phyloP scores from a whole-genome alignment of 2,113 vertebrate species.

The Anser cygnoides region DNA sequence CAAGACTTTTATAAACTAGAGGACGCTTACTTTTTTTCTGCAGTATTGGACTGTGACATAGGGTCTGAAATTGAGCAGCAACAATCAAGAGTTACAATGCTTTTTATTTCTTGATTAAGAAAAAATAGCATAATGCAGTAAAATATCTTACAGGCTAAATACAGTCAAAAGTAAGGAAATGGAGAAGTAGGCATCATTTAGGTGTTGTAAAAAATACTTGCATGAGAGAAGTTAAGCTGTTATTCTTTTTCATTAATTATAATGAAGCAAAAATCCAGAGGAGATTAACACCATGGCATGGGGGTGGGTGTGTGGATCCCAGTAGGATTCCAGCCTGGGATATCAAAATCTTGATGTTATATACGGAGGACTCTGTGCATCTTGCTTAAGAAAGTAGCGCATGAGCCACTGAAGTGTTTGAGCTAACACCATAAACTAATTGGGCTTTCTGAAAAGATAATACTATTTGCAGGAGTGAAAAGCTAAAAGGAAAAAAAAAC shows the following conservation, averaged over 20 bases:
- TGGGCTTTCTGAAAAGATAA: not conserved
- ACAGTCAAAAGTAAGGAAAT: not conserved
- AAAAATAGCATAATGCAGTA: not conserved
- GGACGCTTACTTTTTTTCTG: rapidly evolving
- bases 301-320: no score
- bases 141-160: not conserved
- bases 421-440: rapidly evolving
- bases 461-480: not conserved
- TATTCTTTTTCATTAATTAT: not conserved
- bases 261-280: not conserved
- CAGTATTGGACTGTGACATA: rapidly evolving
- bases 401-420: not conserved
- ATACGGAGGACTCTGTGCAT: rapidly evolving
- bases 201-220: not conserved
- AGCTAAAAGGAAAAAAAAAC: not conserved
- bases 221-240: not conserved
- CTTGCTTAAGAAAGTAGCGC: not conserved
- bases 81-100: no score
- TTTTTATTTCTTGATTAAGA: rapidly evolving
- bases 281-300: rapidly evolving
- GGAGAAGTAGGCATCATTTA: rapidly evolving
- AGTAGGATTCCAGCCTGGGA: rapidly evolving
- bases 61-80: rapidly evolving
- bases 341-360: rapidly evolving
- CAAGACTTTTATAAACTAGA: rapidly evolving